Evolutionary conservation across 2,797 vertebrate species (phyloP), one percentile per base, ranked within the genome.

Genomic region (Harpia harpyja): DNA sequence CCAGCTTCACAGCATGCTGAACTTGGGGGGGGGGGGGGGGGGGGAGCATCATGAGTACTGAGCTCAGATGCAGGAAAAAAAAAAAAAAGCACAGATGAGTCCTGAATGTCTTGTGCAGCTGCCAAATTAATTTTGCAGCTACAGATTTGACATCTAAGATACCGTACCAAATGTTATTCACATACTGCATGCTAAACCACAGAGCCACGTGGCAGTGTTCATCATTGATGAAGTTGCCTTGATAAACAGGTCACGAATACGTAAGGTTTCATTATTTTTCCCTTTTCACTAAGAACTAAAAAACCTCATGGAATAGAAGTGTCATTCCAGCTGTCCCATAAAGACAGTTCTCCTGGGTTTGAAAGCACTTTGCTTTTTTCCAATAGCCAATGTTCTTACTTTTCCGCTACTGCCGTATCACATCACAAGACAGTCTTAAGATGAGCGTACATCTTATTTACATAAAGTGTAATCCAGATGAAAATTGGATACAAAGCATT

Each of bases 81-180:
- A 32, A 46, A 25, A 56, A 56, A 35, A 20, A 2, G 14, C 32
- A 39, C 30, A 72, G 22, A 88, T 20, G 12, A 74, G 9, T 39
- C 39, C 48, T 56, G 39, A 10, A 48, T n/a, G 12, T 22, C 61
- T 82, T 64, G 14, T 53, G 37, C 23, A 64, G 68, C 39, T 75
- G 67, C 32, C 75, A 37, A 85, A 88, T 33, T 77, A 0, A 27
- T 64, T 72, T 49, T 81, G 68, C 60, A 88, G 64, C 15, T 67
- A 30, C 1, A 15, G 39, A 67, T 83, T 56, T 57, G 44, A 56
- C 16, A 63, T 60, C 44, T 37, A 80, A 28, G 23, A 70, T 33
- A 9, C 3, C 0, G 0, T 22, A 44, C 16, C 32, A 83, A 2
- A 83, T 2, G 18, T 41, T 21, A 57, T 61, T 79, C 13, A 4